Base-by-base conservation (phyloP, 2,888 invertebrate species). In the Patella caerulea region DNA sequence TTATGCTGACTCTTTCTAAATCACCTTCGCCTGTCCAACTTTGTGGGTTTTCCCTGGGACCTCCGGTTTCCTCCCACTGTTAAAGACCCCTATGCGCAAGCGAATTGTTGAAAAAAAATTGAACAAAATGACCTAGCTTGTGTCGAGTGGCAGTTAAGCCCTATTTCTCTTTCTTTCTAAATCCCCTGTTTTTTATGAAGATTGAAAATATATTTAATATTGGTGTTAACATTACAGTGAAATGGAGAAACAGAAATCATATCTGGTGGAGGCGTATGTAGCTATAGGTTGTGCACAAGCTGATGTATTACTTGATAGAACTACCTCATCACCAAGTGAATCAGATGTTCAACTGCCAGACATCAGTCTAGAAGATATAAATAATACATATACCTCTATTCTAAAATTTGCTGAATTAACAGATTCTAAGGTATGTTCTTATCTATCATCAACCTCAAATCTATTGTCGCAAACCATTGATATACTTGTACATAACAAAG, bases 191-290 rank as follows among this genome's bases (percentile, higher is more conserved):
- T 45, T 45, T 24, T 19, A 24, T 34, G 14, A 24, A 24, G 19
- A 34, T 71, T 65, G 12, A 65, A n/a, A 65, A 52, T 9, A 45
- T 45, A 45, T 45, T 9, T 45, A 9, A 45, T 45, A 45, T 45
- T 3, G n/a, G 19, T 65, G 19, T 65, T n/a, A 74, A 14, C 29
- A 14, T 83, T 80, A 24, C 90, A 95, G 96, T 81, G 94, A 94
- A 83, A 96, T 97, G 94, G 98, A 98, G 83, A 96, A 96, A 88
- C 95, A 96, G 90, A 96, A 95, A 89, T 94, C 93, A 73, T 94
- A 94, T 80, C 93, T 97, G 74, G 92, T 98, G 71, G 98, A 98
- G 85, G 96, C 96, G 34, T 92, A 96, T 74, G 94, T 94, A 56
- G 85, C 86, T 71, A 84, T 88, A 70, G 91, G 90, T 24, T 85